Conservation (phyloP, 2,888 invertebrate genomes). For the Auanema sp. region DNA sequence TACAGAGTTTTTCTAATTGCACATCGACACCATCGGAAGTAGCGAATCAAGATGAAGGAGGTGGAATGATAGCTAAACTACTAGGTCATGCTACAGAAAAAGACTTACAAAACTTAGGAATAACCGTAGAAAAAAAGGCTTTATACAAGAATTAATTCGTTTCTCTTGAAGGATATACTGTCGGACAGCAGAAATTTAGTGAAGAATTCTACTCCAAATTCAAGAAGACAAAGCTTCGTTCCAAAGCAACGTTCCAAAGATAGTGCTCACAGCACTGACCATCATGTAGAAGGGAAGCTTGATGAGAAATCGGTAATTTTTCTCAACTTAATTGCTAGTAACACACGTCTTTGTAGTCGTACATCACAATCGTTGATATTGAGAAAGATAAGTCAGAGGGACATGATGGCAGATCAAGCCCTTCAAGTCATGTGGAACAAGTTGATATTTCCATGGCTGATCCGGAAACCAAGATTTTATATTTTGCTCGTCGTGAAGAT, state of each 20-base stretch:
- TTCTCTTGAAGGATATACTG: neutral
- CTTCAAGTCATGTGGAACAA: slow-evolving; percentile 16
- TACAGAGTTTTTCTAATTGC: slow-evolving; percentile 13
- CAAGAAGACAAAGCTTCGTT: slow-evolving; percentile 21
- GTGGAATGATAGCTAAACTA: slow-evolving; percentile 35
- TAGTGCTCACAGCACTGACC: slow-evolving; percentile 16
- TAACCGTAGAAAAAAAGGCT: slow-evolving; percentile 19
- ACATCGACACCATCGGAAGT: neutral
- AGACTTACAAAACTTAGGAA: slow-evolving; percentile 31
- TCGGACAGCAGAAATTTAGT: neutral
- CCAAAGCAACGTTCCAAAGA: slow-evolving; percentile 33
- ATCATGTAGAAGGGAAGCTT: slow-evolving; percentile 16
- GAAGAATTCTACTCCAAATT: neutral
- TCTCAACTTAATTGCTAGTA: neutral
- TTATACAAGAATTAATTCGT: neutral
- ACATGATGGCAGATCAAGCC: slow-evolving; percentile 10
- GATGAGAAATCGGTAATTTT: neutral
- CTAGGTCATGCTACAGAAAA: slow-evolving; percentile 26
- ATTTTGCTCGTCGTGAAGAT: slow-evolving; percentile 51
- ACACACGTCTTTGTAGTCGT: neutral
- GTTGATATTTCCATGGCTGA: slow-evolving; percentile 40
- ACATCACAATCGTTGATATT: neutral
- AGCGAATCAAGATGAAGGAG: neutral
- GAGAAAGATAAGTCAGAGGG: slow-evolving; percentile 5
- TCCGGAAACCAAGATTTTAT: slow-evolving; percentile 35